Evolutionary conservation across 2,113 vertebrate species (phyloP).

Genomic region (Apteryx mantelli): DNA sequence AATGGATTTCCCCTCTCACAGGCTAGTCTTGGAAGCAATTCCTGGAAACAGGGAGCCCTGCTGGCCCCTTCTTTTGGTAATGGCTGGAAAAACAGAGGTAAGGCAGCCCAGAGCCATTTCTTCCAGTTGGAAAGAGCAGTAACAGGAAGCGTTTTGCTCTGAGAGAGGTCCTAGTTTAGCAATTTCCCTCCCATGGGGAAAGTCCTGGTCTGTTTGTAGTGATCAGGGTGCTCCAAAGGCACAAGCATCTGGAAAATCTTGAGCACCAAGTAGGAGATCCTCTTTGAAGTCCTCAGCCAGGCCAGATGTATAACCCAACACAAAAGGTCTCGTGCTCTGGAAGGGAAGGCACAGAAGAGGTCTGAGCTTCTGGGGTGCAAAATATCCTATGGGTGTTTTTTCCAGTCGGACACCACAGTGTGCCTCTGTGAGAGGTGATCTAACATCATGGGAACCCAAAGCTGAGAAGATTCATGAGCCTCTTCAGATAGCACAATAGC

Average conservation of each 20-base stretch:
- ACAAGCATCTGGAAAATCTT: too few species aligned
- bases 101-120: neutral
- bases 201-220: too few species aligned
- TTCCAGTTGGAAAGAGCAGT: neutral
- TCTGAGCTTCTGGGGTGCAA: neutral
- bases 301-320: neutral
- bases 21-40: neutral
- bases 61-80: too few species aligned
- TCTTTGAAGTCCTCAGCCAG: neutral
- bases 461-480: neutral
- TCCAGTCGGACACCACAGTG: rapidly evolving
- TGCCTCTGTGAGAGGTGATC: neutral
- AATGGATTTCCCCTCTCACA: neutral
- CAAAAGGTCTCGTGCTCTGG: neutral
- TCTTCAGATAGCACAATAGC: neutral
- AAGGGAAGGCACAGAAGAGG: neutral
- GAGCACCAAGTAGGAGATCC: too few species aligned
- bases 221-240: too few species aligned
- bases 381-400: neutral
- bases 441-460: neutral
- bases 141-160: neutral
- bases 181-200: too few species aligned
- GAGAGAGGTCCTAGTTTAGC: neutral
- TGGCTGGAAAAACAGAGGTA: neutral
- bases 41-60: neutral